These are phyloP conservation scores for Cyrtonyx montezumae DNA, from an alignment of 2,113 vertebrate genomes.

Conservation along the genomic window DNA sequence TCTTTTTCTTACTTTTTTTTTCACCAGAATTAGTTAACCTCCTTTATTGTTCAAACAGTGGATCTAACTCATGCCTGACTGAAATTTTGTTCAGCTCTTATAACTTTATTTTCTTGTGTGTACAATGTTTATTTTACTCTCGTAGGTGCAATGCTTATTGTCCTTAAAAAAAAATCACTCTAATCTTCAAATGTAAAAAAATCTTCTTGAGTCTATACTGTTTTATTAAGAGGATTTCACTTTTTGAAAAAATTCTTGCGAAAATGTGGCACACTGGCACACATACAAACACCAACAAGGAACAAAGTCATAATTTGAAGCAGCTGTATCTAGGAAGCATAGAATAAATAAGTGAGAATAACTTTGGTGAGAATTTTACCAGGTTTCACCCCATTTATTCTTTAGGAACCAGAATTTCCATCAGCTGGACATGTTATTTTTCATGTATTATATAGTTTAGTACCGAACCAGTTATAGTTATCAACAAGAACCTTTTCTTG, in stretches of 20 bases:
- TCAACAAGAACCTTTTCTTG: background rate
- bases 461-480: background rate
- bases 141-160: background rate
- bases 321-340: background rate
- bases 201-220: background rate
- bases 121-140: background rate
- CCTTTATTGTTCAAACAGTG: background rate
- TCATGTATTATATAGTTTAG: background rate
- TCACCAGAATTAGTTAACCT: background rate
- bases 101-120: background rate
- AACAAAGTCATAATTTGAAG: accelerated
- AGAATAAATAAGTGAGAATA: background rate
- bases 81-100: background rate
- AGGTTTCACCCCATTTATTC: background rate
- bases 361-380: background rate
- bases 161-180: background rate
- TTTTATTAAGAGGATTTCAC: background rate
- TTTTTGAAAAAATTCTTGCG: background rate
- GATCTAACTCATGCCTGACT: background rate
- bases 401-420: background rate
- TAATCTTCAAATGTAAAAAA: background rate
- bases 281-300: background rate
- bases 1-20: background rate
- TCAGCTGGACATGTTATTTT: background rate
- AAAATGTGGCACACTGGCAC: background rate